These are phyloP conservation scores for Cosmia trapezina DNA, from an alignment of 2,888 invertebrate species.

Conservation along the genomic window DNA sequence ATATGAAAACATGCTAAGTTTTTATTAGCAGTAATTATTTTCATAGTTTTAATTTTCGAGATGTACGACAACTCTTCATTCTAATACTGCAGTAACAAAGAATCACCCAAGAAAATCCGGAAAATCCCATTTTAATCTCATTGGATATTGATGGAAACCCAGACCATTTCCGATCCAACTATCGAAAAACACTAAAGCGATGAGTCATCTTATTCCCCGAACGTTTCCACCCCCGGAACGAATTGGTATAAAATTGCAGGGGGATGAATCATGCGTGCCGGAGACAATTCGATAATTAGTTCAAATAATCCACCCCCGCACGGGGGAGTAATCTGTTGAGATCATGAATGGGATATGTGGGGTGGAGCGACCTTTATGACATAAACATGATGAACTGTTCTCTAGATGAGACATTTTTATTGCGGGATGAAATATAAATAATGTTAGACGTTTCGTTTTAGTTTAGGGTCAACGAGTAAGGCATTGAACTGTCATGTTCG, in stretches of 20 bases:
- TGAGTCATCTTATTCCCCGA: slow-evolving; percentile 67
- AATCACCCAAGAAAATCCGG: slow-evolving; percentile 16
- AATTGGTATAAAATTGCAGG: slow-evolving; percentile 70
- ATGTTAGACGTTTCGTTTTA: background rate
- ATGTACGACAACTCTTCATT: background rate
- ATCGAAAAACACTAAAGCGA: slow-evolving; percentile 63
- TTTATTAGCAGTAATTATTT: background rate
- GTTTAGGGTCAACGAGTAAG: background rate
- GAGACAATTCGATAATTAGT: slow-evolving; percentile 77
- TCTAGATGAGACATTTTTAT: slow-evolving; percentile 40
- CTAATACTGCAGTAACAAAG: background rate
- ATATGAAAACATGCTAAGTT: background rate
- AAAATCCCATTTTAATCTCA: slow-evolving; percentile 44
- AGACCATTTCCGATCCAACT: slow-evolving; percentile 48
- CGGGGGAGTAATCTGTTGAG: slow-evolving; percentile 57
- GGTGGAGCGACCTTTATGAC: slow-evolving; percentile 56
- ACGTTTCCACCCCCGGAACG: slow-evolving; percentile 48
- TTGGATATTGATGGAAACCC: slow-evolving; percentile 49
- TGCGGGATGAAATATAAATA: background rate
- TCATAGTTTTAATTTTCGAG: background rate
- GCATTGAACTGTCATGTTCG: background rate
- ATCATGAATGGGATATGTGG: slow-evolving; percentile 67
- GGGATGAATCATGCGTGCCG: slow-evolving; percentile 71
- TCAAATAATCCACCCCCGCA: slow-evolving; percentile 68
- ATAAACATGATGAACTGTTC: slow-evolving; percentile 38